Percentiles rank a stretch among this genome's conserved stretches.
phyloP scores from a whole-genome alignment of 2,888 invertebrate species.

The Drosophila austrosaltans region DNA sequence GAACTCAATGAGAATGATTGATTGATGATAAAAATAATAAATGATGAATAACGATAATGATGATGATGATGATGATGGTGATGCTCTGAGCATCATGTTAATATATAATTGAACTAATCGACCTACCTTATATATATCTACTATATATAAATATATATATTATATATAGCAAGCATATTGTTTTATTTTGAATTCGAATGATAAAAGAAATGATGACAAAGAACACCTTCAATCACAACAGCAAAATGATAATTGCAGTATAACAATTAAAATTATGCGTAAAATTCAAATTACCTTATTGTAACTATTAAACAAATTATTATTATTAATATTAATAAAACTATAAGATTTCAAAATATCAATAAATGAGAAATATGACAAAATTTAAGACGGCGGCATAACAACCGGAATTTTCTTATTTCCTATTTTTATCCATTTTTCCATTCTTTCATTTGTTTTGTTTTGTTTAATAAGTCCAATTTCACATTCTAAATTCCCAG shows the following conservation, averaged over 20 bases:
- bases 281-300: conserved; percentile 49
- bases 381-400: neutral
- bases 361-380: conserved; percentile 38
- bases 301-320: conserved; percentile 46
- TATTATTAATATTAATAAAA: conserved; percentile 40
- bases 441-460: too few relatives aligned
- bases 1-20: conserved; percentile 33
- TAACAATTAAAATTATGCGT: conserved; percentile 41
- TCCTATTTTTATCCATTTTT: neutral
- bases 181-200: conserved; percentile 50
- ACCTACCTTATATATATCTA: conserved; percentile 40
- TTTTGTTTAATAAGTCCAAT: too few relatives aligned
- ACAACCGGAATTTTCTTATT: neutral
- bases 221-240: conserved; percentile 29
- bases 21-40: conserved; percentile 19
- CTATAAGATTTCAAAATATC: conserved; percentile 49
- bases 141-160: conserved; percentile 45
- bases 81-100: conserved; percentile 71
- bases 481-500: too few relatives aligned
- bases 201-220: conserved; percentile 44
- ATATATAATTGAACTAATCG: conserved; percentile 20
- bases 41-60: conserved; percentile 3
- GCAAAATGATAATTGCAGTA: conserved; percentile 43
- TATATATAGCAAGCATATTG: conserved; percentile 57
- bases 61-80: conserved; percentile 47